Conservation (phyloP, 2,797 vertebrate species). For the Nasua narica region DNA sequence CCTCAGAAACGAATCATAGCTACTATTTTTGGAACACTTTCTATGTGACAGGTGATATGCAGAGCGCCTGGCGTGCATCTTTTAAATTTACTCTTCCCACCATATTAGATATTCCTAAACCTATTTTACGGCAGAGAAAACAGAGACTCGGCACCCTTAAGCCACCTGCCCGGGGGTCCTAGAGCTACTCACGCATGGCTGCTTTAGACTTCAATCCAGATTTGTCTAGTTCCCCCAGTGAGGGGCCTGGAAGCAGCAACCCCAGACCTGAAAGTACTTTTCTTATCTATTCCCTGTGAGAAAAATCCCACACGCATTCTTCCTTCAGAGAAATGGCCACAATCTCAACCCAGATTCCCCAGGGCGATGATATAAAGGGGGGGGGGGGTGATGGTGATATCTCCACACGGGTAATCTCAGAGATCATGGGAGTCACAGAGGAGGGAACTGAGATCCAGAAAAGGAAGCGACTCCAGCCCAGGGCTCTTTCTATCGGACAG, state of each 20-base stretch:
- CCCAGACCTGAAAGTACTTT: not conserved
- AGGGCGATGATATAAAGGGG: not conserved
- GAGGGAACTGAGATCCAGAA: not conserved
- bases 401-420: not conserved
- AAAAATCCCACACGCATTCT: not conserved
- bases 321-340: not conserved
- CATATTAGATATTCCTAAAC: not conserved
- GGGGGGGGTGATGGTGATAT: not conserved
- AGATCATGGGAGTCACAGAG: not conserved
- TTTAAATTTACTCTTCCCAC: constrained; percentile 13
- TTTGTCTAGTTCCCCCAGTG: not conserved
- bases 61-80: not conserved
- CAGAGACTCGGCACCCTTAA: not conserved
- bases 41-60: not conserved
- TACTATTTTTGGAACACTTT: not conserved
- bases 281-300: not conserved
- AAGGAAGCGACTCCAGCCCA: not conserved
- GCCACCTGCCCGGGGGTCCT: not conserved
- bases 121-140: not conserved
- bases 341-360: not conserved
- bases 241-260: not conserved
- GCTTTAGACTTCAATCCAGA: not conserved
- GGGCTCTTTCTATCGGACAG: not conserved
- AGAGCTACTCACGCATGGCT: not conserved
- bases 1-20: not conserved